phyloP scores from a whole-genome alignment of 2,888 invertebrate genomes.

The Bombylius discolor region DNA sequence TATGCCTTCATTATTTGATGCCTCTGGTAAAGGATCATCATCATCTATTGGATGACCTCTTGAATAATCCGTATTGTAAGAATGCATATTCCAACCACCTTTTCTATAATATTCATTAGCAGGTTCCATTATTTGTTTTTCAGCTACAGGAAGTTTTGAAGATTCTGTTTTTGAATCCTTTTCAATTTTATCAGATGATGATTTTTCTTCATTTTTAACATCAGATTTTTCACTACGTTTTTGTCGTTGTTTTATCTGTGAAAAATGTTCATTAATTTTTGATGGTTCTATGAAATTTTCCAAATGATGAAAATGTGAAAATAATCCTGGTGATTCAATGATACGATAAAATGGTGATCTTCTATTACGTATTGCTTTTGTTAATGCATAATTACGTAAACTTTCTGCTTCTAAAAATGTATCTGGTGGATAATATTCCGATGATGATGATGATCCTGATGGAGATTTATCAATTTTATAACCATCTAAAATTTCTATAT shows the following conservation, averaged over 20 bases:
- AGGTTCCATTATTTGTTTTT: slow-evolving; percentile 35
- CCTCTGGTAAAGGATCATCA: slow-evolving; percentile 38
- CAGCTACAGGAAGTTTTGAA: slow-evolving; percentile 17
- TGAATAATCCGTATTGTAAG: slow-evolving; percentile 35
- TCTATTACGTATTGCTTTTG: slow-evolving; percentile 25
- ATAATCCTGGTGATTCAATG: slow-evolving; percentile 17
- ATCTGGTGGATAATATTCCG: slow-evolving; percentile 23
- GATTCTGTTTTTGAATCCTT: not conserved
- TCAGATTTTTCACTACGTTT: slow-evolving; percentile 16
- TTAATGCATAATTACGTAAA: slow-evolving; percentile 17
- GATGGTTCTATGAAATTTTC: not conserved
- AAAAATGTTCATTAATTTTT: not conserved
- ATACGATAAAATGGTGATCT: slow-evolving; percentile 19
- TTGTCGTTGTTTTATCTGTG: slow-evolving; percentile 10
- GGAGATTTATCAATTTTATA: slow-evolving; percentile 23
- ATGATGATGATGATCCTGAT: slow-evolving; percentile 5
- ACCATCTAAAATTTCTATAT: slow-evolving; percentile 27
- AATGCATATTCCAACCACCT: slow-evolving; percentile 47
- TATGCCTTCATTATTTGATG: slow-evolving; percentile 42
- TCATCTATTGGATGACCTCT: slow-evolving; percentile 20
- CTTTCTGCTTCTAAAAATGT: slow-evolving; percentile 23
- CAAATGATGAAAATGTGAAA: slow-evolving; percentile 15
- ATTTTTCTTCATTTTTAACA: not conserved
- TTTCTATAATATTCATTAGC: slow-evolving; percentile 28
- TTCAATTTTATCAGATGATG: not conserved